A percentile compares a stretch with the other conserved stretches of the same genome.
Evolutionary conservation across 2,797 vertebrate species (phyloP).

Genomic region (Pseudochirops cupreus): DNA sequence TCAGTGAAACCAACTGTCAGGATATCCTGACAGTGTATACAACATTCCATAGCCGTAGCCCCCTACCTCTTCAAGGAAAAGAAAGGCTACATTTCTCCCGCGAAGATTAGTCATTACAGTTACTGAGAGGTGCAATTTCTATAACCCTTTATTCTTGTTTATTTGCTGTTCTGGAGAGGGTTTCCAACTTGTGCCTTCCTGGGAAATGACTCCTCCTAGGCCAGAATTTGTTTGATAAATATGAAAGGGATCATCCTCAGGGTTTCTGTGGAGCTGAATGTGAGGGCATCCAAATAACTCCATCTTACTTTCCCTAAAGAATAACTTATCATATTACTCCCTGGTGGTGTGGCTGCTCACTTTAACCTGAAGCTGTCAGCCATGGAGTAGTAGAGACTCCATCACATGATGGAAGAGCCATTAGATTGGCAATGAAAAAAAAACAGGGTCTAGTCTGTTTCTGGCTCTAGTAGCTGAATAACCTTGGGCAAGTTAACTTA

Average conservation of each 20-base stretch:
- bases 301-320: constrained; percentile 50
- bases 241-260: neutral
- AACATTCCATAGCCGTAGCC: neutral
- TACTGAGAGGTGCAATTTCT: neutral
- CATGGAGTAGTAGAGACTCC: neutral
- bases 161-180: constrained; percentile 23
- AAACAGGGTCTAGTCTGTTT: neutral
- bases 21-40: neutral
- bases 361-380: neutral
- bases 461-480: neutral
- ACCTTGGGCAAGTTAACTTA: neutral
- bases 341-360: neutral
- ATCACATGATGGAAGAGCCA: neutral
- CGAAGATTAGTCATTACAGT: neutral
- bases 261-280: constrained; percentile 29
- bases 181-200: constrained; percentile 50
- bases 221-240: constrained; percentile 14
- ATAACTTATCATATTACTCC: constrained; percentile 38
- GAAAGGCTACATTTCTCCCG: neutral
- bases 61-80: constrained; percentile 2
- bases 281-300: constrained; percentile 35
- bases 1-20: neutral
- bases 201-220: constrained; percentile 28
- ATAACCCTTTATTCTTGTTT: constrained; percentile 32
- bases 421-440: neutral